These are phyloP conservation scores for Zaprionus ornatus DNA, from an alignment of 1,140 invertebrate species.

Conservation along the genomic window DNA sequence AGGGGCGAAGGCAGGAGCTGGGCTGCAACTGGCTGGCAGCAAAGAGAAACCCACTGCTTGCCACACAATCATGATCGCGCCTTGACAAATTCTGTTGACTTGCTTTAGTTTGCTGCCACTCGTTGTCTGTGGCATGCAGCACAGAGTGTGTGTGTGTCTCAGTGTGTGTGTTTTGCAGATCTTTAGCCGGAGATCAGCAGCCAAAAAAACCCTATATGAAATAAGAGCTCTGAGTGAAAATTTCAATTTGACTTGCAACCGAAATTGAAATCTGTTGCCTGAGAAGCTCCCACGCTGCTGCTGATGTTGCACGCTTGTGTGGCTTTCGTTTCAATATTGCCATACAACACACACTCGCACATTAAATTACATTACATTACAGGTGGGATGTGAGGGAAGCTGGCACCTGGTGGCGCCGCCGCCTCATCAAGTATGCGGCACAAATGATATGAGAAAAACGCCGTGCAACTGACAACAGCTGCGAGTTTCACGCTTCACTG, in stretches of 20 bases:
- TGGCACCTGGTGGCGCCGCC: conserved; percentile 34
- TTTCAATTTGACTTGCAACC: conserved; percentile 5
- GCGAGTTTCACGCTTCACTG: conserved; percentile 73
- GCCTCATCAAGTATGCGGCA: conserved; percentile 50
- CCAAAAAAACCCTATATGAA: background rate
- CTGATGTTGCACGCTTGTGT: conserved; percentile 33
- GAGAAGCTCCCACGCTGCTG: conserved; percentile 29
- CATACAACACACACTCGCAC: conserved; percentile 1
- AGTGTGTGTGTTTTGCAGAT: conserved; percentile 26
- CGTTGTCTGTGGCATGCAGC: conserved; percentile 8
- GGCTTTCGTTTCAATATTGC: conserved; percentile 48
- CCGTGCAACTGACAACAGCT: conserved; percentile 67
- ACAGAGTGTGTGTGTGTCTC: background rate
- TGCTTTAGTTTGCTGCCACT: conserved; percentile 62
- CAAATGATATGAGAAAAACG: conserved; percentile 44
- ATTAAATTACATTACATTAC: conserved; percentile 26
- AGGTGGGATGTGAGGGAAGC: conserved; percentile 2
- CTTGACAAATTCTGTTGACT: conserved; percentile 81
- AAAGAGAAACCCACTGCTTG: conserved; percentile 20
- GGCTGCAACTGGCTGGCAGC: conserved; percentile 3
- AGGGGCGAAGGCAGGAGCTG: conserved; percentile 12
- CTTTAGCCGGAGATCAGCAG: conserved; percentile 21
- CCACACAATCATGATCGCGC: conserved; percentile 71
- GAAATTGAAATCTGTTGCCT: background rate
- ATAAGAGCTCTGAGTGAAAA: conserved; percentile 4